Conservation (phyloP, 64 coral and sea anemone genomes). For the Dendronephthya gigantea region DNA sequence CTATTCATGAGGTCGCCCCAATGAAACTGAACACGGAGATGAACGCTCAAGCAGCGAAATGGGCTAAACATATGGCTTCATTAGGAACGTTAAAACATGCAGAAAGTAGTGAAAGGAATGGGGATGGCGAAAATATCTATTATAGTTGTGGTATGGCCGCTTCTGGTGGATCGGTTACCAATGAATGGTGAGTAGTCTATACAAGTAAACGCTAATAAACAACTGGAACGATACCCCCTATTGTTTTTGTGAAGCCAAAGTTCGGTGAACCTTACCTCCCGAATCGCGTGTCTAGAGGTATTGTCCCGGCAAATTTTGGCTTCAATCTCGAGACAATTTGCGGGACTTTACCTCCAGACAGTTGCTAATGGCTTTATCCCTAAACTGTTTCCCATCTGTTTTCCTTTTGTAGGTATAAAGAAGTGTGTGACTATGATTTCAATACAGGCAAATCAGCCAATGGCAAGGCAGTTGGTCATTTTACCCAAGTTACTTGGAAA, state of each 20-base stretch:
- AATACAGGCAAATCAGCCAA: constrained; percentile 48
- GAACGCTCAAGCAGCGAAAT: constrained; percentile 31
- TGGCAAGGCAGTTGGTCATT: constrained; percentile 44
- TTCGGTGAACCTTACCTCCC: too few relatives aligned
- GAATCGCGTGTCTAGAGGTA: too few relatives aligned
- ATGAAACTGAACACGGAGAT: constrained; percentile 59
- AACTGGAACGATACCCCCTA: too few relatives aligned
- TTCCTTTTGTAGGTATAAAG: constrained; percentile 59
- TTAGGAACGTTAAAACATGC: constrained; percentile 38
- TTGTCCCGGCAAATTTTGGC: too few relatives aligned
- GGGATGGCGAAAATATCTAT: constrained; percentile 62
- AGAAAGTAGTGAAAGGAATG: constrained; percentile 34
- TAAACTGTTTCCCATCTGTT: background rate
- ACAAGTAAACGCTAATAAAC: background rate
- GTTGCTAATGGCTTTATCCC: too few relatives aligned
- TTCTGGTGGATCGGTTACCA: background rate
- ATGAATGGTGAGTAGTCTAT: background rate
- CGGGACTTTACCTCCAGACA: too few relatives aligned
- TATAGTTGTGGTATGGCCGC: constrained; percentile 26
- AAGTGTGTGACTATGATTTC: constrained; percentile 52
- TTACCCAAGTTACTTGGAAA: constrained; percentile 81
- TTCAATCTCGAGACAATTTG: too few relatives aligned
- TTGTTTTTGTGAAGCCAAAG: too few relatives aligned
- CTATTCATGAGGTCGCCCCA: constrained; percentile 43
- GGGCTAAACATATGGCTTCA: constrained; percentile 52